Conservation (phyloP, 1,140 invertebrate species). For the Dreissena rostriformis region DNA sequence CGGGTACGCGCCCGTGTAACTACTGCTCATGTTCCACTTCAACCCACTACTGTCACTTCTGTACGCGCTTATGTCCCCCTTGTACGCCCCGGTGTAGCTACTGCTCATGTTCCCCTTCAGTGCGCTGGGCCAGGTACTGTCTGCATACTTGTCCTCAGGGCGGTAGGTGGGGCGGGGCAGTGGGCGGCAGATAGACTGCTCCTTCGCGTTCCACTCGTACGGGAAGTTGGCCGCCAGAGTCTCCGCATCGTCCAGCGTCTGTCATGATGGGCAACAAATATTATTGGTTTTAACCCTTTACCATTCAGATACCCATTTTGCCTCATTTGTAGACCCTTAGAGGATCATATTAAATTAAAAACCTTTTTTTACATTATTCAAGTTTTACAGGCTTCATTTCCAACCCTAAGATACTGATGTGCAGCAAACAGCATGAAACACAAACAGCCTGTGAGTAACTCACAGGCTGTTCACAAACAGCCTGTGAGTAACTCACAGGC, state of each 20-base stretch:
- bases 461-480: too few species aligned
- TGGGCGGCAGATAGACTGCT: constrained; percentile 40
- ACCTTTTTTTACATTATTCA: too few species aligned
- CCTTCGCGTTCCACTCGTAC: constrained; percentile 55
- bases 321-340: too few species aligned
- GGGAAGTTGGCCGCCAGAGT: constrained; percentile 65
- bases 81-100: background rate
- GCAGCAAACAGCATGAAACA: too few species aligned
- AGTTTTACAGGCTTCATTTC: too few species aligned
- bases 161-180: constrained; percentile 45
- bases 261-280: background rate
- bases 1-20: background rate
- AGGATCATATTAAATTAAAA: too few species aligned
- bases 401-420: too few species aligned
- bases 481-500: too few species aligned
- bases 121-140: constrained; percentile 51
- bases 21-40: background rate
- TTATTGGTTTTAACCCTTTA: too few species aligned
- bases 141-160: constrained; percentile 56
- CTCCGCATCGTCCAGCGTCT: constrained; percentile 72
- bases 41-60: too few species aligned
- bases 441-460: too few species aligned
- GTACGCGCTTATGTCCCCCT: background rate
- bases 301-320: too few species aligned
- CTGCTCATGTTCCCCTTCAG: constrained; percentile 16